Percentiles rank a stretch among this genome's conserved stretches.
Evolutionary conservation across 2,113 vertebrate genomes (phyloP).

Genomic region (Hippopotamus amphibius): DNA sequence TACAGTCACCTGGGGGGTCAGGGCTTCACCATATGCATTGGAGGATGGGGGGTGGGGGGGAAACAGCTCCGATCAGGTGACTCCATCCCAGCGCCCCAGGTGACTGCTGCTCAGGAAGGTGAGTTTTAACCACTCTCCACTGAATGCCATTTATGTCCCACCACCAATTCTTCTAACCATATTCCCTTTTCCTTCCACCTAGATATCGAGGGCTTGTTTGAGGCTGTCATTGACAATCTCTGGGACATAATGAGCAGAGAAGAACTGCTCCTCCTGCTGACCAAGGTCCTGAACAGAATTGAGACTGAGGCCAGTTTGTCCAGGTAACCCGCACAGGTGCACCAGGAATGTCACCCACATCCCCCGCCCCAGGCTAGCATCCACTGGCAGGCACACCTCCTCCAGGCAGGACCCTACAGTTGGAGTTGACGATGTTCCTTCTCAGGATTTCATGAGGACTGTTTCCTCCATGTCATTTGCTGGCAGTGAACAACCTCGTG

Average conservation of each 20-base stretch:
- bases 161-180: not conserved
- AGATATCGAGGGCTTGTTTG: not conserved
- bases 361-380: not conserved
- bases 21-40: no score
- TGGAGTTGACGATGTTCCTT: not conserved
- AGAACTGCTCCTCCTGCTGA: not conserved
- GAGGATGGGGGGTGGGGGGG: no score
- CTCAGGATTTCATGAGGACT: not conserved
- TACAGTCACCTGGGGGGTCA: not conserved
- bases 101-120: not conserved
- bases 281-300: not conserved
- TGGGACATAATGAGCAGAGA: rapidly evolving
- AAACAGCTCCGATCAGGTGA: not conserved
- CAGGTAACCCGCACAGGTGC: not conserved
- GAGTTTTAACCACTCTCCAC: rapidly evolving
- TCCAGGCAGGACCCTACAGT: not conserved
- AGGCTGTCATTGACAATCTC: rapidly evolving
- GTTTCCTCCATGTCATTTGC: not conserved
- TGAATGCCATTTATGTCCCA: rapidly evolving
- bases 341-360: not conserved
- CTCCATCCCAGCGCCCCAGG: no score
- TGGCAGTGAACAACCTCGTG: not conserved
- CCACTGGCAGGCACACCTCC: no score
- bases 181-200: not conserved
- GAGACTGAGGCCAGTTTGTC: not conserved